Base-by-base conservation (phyloP, 2,797 vertebrate species). In the Eleutherodactylus coqui region DNA sequence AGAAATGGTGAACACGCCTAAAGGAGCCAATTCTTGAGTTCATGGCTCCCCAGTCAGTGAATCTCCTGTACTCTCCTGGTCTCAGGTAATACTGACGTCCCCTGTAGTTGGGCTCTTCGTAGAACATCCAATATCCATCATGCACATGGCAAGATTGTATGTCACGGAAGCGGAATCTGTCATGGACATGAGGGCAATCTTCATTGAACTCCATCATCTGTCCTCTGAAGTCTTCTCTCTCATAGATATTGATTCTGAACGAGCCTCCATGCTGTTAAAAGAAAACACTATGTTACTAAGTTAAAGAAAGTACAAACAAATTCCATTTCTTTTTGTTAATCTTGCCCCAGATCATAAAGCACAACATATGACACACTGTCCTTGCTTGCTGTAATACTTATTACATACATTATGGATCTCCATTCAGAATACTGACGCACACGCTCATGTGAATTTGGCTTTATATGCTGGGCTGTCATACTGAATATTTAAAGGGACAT, bases 131-230 rank as follows among this genome's bases (percentile, higher is more conserved):
- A 13, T 51, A 14, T 11, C 88, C 88, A 9, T 88, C 85, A 64
- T 84, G 38, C 16, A 88, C 88, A 29, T 70, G 19, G 16, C 51
- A 80, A 41, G 88, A 88, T 3, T 81, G 76, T 27, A 88, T 77
- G 2, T 84, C 78, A 34, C 19, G 36, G 32, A 36, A 72, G 16
- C 34, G 60, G 70, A 88, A 84, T 67, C 32, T 72, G 1, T 88
- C 88, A 36, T 81, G 38, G 14, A 81, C 34, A 69, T 76, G 24
- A 0, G 82, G 82, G 45, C 81, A 82, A 27, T 88, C 88, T 49
- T 88, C 82, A 29, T 82, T 81, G 16, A 88, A 86, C 58, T 88
- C 88, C 77, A 76, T 84, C 85, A 82, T 88, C 24, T 88, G 85
- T 29, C 88, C 85, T 51, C 41, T 32, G 21, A 75, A 80, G 43